A percentile compares a stretch with the other conserved stretches of the same genome.
phyloP scores from a whole-genome alignment of 1,140 invertebrate genomes.

The Condylostylus longicornis region DNA sequence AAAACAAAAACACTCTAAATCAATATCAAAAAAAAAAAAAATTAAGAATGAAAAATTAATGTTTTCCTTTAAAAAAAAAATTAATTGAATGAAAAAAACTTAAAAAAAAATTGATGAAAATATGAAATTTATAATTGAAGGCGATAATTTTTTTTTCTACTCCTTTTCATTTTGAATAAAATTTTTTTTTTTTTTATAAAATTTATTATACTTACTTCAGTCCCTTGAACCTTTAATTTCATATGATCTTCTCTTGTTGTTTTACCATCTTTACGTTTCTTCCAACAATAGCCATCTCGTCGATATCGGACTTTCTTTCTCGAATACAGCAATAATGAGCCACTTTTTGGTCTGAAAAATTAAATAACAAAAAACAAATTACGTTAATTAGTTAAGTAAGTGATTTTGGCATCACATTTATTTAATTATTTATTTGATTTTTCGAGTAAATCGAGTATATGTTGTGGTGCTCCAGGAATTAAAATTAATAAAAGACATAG shows the following conservation, averaged over 20 bases:
- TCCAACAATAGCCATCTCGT: conserved; percentile 96
- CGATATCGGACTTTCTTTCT: conserved; percentile 91
- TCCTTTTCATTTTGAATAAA: too few species aligned
- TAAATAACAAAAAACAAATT: conserved; percentile 1
- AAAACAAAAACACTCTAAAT: too few species aligned
- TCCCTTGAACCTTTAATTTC: conserved; percentile 95
- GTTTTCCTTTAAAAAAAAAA: too few species aligned
- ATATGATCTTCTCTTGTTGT: conserved; percentile 97
- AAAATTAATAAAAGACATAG: too few species aligned
- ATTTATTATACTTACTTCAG: conserved; percentile 52
- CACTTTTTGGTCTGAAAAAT: conserved; percentile 74
- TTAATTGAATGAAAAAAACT: too few species aligned
- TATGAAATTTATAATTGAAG: too few species aligned
- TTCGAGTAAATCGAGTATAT: too few species aligned
- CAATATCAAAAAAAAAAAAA: too few species aligned
- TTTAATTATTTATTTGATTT: too few species aligned
- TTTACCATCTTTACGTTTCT: conserved; percentile 94
- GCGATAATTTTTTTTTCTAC: neutral
- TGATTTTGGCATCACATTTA: neutral
- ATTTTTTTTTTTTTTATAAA: neutral
- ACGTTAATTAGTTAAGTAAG: neutral
- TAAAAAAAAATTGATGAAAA: too few species aligned
- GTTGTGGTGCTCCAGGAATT: too few species aligned
- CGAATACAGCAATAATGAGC: conserved; percentile 92
- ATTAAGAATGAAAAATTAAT: too few species aligned